Evolutionary conservation across 2,113 vertebrate species (phyloP).

Genomic region (Atlantisia rogersi): DNA sequence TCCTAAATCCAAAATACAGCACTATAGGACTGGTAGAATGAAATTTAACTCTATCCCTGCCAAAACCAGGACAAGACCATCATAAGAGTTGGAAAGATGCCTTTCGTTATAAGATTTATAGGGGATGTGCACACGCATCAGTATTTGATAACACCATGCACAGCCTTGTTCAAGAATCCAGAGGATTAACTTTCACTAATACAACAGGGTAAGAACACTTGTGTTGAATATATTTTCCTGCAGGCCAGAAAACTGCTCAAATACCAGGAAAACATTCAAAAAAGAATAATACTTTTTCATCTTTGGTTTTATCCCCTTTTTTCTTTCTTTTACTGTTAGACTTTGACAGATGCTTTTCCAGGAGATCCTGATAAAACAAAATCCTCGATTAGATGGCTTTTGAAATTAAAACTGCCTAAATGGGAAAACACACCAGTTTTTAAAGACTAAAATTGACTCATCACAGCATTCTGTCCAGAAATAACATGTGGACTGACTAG

Average conservation of each 20-base stretch:
- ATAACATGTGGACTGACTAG: slow-evolving; percentile 64
- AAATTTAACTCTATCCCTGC: too few species aligned
- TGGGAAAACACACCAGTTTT: background rate
- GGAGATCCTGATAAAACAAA: background rate
- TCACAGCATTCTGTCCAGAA: slow-evolving; percentile 52
- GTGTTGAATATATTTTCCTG: background rate
- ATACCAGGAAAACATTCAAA: background rate
- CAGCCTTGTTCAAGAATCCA: background rate
- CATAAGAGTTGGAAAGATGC: background rate
- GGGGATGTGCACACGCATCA: background rate
- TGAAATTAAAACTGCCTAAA: slow-evolving; percentile 60
- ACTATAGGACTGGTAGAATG: too few species aligned
- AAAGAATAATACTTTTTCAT: background rate
- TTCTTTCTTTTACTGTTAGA: background rate
- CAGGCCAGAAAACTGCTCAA: background rate
- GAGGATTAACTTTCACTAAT: background rate
- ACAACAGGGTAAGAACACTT: background rate
- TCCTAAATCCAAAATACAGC: too few species aligned
- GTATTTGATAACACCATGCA: background rate
- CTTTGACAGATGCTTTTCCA: background rate
- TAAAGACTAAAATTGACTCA: slow-evolving; percentile 61
- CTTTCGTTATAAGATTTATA: background rate
- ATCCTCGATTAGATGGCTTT: background rate
- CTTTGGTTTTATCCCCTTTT: background rate
- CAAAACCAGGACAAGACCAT: too few species aligned